phyloP scores from a whole-genome alignment of 2,797 vertebrate species.

The Artibeus lituratus region DNA sequence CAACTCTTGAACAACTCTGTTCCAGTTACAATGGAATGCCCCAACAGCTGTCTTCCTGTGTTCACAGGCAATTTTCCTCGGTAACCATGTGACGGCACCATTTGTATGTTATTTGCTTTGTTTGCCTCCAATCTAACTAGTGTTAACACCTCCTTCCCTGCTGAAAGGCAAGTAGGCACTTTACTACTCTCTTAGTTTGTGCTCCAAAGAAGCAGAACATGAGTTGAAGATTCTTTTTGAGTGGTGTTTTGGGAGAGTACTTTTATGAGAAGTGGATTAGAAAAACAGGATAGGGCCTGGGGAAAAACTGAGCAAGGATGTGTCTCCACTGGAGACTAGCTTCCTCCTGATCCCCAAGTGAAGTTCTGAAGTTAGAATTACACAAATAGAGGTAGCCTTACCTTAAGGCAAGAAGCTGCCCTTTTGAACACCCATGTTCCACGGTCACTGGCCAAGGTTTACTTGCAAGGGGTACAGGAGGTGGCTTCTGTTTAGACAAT shows the following conservation, averaged over 20 bases:
- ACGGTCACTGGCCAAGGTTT: not conserved
- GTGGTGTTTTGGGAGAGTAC: not conserved
- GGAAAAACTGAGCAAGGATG: not conserved
- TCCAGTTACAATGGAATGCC: not conserved
- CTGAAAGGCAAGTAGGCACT: not conserved
- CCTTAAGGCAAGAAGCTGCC: not conserved
- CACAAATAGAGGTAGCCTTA: not conserved
- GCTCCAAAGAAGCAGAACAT: not conserved
- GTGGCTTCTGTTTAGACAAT: not conserved
- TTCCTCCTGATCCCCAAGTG: not conserved
- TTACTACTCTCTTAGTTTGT: not conserved
- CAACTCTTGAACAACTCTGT: not conserved
- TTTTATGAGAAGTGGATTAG: not conserved
- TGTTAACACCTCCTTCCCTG: not conserved
- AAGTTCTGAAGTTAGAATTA: not conserved
- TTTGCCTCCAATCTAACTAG: not conserved
- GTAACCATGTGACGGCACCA: not conserved
- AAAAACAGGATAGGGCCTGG: not conserved
- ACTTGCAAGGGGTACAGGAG: not conserved
- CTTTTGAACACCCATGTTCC: not conserved
- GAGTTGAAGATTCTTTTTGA: not conserved
- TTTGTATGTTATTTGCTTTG: not conserved
- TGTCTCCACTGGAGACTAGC: not conserved
- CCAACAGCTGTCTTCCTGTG: not conserved
- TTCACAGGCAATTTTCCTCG: not conserved